Percentiles rank a stretch among this genome's conserved stretches.
Evolutionary conservation across 2,797 vertebrate species (phyloP).

Genomic region (Malacoctenus gilli): DNA sequence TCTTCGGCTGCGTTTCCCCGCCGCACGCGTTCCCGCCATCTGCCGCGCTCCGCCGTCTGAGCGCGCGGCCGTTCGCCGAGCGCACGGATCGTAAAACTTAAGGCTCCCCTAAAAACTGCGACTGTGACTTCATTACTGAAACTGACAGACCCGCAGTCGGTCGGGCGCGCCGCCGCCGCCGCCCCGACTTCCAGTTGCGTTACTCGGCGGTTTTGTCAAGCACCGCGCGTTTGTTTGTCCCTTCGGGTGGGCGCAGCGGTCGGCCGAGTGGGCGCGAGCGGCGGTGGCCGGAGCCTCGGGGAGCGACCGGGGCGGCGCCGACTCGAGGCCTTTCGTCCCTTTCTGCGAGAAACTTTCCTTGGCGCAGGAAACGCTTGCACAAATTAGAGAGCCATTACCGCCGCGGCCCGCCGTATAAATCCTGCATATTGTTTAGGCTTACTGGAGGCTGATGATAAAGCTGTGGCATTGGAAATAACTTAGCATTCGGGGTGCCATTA

Average conservation of each 20-base stretch:
- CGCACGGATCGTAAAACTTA: slow-evolving; percentile 60
- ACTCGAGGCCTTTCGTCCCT: slow-evolving; percentile 25
- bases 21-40: slow-evolving; percentile 40
- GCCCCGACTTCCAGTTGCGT: slow-evolving; percentile 46
- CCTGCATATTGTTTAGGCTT: slow-evolving; percentile 29
- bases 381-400: slow-evolving; percentile 44
- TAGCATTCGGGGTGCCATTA: slow-evolving; percentile 19
- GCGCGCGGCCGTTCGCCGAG: slow-evolving; percentile 49
- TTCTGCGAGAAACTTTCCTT: slow-evolving; percentile 7
- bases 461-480: slow-evolving; percentile 40
- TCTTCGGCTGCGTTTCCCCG: slow-evolving; percentile 12
- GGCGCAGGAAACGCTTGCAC: slow-evolving; percentile 17
- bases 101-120: slow-evolving; percentile 48
- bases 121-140: slow-evolving; percentile 64
- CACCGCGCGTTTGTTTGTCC: slow-evolving; percentile 40
- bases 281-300: slow-evolving; percentile 13
- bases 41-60: slow-evolving; percentile 28
- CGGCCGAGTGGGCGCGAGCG: slow-evolving; percentile 34
- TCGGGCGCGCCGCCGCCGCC: slow-evolving; percentile 47
- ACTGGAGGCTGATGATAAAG: slow-evolving; percentile 48
- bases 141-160: slow-evolving; percentile 24
- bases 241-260: slow-evolving; percentile 9
- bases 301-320: background rate
- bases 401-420: slow-evolving; percentile 12
- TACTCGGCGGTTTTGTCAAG: slow-evolving; percentile 25